Base-by-base conservation (phyloP, 23 tunicate species). In the Styela clava region DNA sequence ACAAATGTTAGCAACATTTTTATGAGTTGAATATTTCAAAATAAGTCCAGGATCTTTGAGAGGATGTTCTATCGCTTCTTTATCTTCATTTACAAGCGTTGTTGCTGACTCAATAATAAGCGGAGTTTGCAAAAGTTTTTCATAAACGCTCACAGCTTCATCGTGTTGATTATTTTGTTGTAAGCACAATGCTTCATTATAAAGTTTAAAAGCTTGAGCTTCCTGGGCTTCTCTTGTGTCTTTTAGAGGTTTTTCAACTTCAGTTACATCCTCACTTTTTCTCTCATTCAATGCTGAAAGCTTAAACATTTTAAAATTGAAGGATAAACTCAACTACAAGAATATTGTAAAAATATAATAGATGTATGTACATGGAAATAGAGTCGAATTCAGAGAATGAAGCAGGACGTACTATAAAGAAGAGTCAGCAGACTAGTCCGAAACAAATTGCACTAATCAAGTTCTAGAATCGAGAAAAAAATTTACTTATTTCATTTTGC, bases 201-300 rank as follows among this genome's bases (percentile, higher is more conserved):
- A 92, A 33, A 92, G 77, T 33, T 81, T 73, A 67, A 86, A 86
- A 7, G 97, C 97, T 30, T 83, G 90, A 7, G 83, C 87, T 86
- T 91, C 97, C 89, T 91, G 79, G 2, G 90, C 97, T 82, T 91
- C 97, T 82, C 86, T 91, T 9, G 97, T 91, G 36, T 84, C 97
- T 68, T 78, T 82, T 16, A 36, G 30, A 25, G 64, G 81, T 2
- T 82, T 30, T 24, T 78, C 79, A 5, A 26, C 69, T 61, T 29
- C 30, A 56, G 72, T 24, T 34, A 78, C 51, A 16, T 71, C 70
- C 27, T 80, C 86, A 52, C 51, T 82, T 25, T 82, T 69, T 31
- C 74, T 65, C 34, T 86, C 89, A 82, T 91, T 91, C 74, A 91
- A 71, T 21, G 97, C 97, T 24, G 90, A 64, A 52, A 86, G 89